Evolutionary conservation across 2,797 vertebrate genomes (phyloP).

Genomic region (Crocidura indochinensis): DNA sequence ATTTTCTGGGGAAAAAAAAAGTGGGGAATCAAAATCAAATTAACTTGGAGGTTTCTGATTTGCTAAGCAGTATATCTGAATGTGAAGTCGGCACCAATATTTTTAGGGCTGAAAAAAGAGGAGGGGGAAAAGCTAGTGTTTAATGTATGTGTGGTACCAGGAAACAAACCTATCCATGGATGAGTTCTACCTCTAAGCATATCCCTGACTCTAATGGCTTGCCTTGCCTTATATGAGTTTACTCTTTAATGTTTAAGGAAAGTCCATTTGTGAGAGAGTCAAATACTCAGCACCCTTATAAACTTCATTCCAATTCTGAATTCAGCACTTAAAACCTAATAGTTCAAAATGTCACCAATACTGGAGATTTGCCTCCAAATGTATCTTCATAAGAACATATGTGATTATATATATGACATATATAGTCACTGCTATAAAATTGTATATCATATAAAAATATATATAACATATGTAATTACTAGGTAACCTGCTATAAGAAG

Average conservation of each 20-base stretch:
- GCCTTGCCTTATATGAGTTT: background rate
- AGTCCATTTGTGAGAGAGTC: background rate
- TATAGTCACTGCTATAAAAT: too few species aligned
- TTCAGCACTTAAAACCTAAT: background rate
- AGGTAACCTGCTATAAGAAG: background rate
- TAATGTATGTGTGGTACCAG: background rate
- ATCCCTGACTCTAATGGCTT: background rate
- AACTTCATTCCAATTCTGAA: background rate
- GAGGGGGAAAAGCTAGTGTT: background rate
- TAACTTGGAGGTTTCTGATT: constrained; percentile 26
- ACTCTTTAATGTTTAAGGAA: background rate
- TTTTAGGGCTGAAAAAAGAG: background rate
- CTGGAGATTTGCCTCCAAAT: constrained; percentile 1
- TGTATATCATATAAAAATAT: too few species aligned
- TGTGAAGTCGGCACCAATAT: background rate
- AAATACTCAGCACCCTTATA: background rate
- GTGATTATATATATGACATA: too few species aligned
- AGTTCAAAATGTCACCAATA: background rate
- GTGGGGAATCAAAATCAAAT: background rate
- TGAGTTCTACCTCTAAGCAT: too few species aligned
- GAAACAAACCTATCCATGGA: too few species aligned
- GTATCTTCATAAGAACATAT: background rate
- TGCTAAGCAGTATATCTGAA: background rate
- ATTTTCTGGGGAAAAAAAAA: background rate
- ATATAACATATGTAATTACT: background rate